Conservation (phyloP, 2,888 invertebrate species). For the Protodeltote pygarga region DNA sequence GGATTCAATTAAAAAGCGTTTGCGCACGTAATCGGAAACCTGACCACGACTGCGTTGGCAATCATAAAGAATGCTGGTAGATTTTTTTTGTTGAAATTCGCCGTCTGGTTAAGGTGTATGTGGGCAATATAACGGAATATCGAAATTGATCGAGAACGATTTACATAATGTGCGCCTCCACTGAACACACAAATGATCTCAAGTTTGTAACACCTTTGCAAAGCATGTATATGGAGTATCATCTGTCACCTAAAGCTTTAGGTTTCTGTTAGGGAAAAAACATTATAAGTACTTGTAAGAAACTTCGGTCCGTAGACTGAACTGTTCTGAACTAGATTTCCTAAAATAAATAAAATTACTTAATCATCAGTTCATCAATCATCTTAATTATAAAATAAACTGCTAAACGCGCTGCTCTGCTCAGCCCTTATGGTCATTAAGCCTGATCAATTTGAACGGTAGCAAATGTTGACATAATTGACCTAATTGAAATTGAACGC, state of each 20-base stretch:
- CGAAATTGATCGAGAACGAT: conserved; percentile 39
- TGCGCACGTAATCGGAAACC: conserved; percentile 63
- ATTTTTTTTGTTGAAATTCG: conserved; percentile 42
- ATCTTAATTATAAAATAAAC: too few relatives aligned
- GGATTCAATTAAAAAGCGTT: conserved; percentile 70
- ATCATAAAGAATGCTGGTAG: conserved; percentile 44
- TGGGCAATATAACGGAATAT: conserved; percentile 44
- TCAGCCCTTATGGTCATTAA: too few relatives aligned
- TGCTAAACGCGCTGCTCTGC: too few relatives aligned
- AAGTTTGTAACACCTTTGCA: conserved; percentile 29
- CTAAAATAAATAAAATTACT: too few relatives aligned
- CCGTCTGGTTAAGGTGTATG: conserved; percentile 29
- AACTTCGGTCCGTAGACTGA: too few relatives aligned
- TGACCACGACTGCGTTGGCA: conserved; percentile 54
- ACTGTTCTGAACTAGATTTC: too few relatives aligned
- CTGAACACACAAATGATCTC: conserved; percentile 20
- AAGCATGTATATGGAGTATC: conserved; percentile 7
- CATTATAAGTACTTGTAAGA: too few relatives aligned
- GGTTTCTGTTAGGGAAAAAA: too few relatives aligned
- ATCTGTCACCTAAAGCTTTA: conserved; percentile 1
- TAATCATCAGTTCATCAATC: too few relatives aligned
- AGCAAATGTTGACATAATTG: conserved; percentile 6
- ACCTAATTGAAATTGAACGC: conserved; percentile 27
- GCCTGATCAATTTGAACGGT: conserved; percentile 21
- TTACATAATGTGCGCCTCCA: conserved; percentile 31